phyloP scores from a whole-genome alignment of 2,797 vertebrate species.

The Ctenopoma kingsleyae region DNA sequence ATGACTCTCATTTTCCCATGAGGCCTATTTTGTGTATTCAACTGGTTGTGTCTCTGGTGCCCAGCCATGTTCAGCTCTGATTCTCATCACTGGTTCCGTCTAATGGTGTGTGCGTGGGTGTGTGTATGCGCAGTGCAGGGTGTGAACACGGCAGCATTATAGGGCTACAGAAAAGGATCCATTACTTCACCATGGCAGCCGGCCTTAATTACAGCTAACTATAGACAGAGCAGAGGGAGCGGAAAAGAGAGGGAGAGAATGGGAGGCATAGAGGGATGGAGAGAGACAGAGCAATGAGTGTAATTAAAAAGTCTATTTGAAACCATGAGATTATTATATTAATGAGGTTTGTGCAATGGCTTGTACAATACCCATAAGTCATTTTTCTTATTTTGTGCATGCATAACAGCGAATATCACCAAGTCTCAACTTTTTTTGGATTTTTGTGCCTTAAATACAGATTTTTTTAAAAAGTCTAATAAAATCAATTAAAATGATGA shows the following conservation, averaged over 20 bases:
- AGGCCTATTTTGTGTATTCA: constrained; percentile 31
- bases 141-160: constrained; percentile 58
- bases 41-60: constrained; percentile 19
- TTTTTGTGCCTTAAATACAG: no score
- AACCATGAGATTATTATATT: constrained; percentile 62
- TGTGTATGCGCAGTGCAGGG: constrained; percentile 20
- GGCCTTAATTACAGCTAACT: constrained; percentile 82
- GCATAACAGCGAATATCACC: constrained; percentile 16
- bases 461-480: not conserved
- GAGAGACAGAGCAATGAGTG: constrained; percentile 61
- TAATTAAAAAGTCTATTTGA: constrained; percentile 82
- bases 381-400: constrained; percentile 12
- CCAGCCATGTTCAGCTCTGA: constrained; percentile 21
- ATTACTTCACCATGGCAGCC: constrained; percentile 74
- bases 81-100: constrained; percentile 38
- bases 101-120: constrained; percentile 33
- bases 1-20: constrained; percentile 3
- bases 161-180: constrained; percentile 71
- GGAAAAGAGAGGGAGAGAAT: constrained; percentile 29
- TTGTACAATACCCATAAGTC: constrained; percentile 31
- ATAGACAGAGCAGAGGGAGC: constrained; percentile 64
- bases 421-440: not conserved
- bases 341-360: constrained; percentile 46
- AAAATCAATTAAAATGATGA: not conserved
- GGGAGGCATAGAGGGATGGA: constrained; percentile 28